Evolutionary conservation across 2,888 invertebrate species (phyloP), one percentile per base, ranked within the genome.

Genomic region (Hypena proboscidalis): DNA sequence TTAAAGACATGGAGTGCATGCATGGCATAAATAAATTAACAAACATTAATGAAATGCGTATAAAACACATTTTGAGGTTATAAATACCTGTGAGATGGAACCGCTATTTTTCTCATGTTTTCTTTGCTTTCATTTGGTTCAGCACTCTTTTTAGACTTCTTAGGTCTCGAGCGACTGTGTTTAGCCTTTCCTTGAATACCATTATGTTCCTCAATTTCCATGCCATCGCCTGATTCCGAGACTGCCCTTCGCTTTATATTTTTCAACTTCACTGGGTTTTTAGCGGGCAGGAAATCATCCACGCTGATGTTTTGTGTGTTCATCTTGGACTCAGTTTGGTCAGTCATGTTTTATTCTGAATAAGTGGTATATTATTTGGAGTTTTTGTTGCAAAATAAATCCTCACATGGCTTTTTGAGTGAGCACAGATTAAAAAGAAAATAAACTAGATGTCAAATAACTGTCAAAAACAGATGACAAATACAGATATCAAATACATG

Each of bases 41-140:
- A n/a, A n/a, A n/a, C n/a, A n/a, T 8, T 26, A 33, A 2, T 9
- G 22, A 25, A 2, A 2, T 10, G 9, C 13, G 5, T 4, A 17
- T 17, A 20, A 25, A 31, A 7, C 4, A 21, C 20, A 19, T 29
- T 65, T 73, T 61, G 55, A 78, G 76, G 80, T 83, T 77, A 36
- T 13, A 7, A 20, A 70, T 81, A 93, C 93, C 93, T 95, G 79
- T 99, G 97, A 3, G 96, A 92, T 7, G 99, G 99, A n/a, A 99
- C 97, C 4, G 96, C 87, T 21, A 99, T 90, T 90, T 95, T 95
- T 54, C 95, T 90, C 77, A 94, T 90, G 59, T 93, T 92, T 23
- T 90, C 90, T 77, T 92, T 92, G 46, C 79, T 86, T 74, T 94
- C 94, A 30, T 92, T 87, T 25, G 86, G 84, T 49, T 91, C 91